These are phyloP conservation scores for Diacarnus erythraeanus DNA, from an alignment of 37 sponge, comb jelly and placozoan species.

Conservation along the genomic window DNA sequence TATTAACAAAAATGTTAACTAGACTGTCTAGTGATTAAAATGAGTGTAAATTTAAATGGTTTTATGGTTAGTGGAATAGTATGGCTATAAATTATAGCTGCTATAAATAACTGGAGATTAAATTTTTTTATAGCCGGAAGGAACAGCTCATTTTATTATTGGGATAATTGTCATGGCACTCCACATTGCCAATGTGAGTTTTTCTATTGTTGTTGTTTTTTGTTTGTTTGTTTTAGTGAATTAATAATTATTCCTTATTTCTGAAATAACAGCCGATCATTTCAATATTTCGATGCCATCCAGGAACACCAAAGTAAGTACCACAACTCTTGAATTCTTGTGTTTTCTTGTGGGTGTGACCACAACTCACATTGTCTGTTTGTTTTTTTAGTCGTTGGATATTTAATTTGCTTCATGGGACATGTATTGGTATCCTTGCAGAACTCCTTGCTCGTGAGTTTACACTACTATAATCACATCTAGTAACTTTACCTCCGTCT, in stretches of 20 bases:
- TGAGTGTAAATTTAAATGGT: too few species aligned
- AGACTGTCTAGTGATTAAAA: too few species aligned
- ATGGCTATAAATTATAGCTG: too few species aligned
- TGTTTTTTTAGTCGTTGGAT: constrained; percentile 73
- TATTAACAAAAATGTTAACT: too few species aligned
- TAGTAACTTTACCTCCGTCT: too few species aligned
- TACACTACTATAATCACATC: not conserved
- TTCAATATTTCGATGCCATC: constrained; percentile 63
- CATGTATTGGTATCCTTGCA: constrained; percentile 30
- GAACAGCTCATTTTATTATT: constrained; percentile 51
- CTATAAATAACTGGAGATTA: too few species aligned
- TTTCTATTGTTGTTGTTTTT: too few species aligned
- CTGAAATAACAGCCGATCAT: constrained; percentile 55
- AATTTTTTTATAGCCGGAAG: constrained; percentile 25
- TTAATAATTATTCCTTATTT: not conserved
- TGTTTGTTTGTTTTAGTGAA: too few species aligned
- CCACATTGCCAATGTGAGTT: constrained; percentile 73
- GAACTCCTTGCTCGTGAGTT: constrained; percentile 54
- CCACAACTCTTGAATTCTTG: not conserved
- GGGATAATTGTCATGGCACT: constrained; percentile 57
- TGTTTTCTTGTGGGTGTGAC: too few species aligned
- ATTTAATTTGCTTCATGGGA: constrained; percentile 62
- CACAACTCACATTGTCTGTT: too few species aligned
- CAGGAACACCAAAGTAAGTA: constrained; percentile 20
- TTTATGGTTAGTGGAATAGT: too few species aligned